These are phyloP conservation scores for Protomyctophum bolini DNA, from an alignment of 2,113 vertebrate genomes.

Conservation along the genomic window DNA sequence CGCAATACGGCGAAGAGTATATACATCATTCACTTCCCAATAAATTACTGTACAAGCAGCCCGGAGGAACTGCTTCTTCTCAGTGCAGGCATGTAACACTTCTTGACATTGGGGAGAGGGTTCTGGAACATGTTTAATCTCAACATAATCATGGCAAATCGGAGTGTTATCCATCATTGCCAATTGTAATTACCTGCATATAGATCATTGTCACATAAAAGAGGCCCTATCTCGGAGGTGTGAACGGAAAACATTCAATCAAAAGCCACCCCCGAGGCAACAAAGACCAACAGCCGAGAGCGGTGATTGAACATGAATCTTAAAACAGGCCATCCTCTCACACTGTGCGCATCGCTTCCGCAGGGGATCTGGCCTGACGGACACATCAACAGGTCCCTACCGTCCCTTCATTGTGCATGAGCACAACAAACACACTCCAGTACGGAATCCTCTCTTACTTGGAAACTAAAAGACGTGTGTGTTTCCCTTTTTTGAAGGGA, in stretches of 20 bases:
- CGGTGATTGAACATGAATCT: slow-evolving; percentile 50
- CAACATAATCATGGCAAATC: slow-evolving; percentile 59
- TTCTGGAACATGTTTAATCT: slow-evolving; percentile 70
- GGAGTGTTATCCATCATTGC: slow-evolving; percentile 65
- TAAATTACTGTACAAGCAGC: slow-evolving; percentile 20
- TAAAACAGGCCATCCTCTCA: slow-evolving; percentile 5
- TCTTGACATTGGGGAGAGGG: slow-evolving; percentile 51
- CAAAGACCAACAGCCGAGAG: slow-evolving; percentile 28
- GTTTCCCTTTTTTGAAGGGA: neutral
- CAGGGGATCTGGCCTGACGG: slow-evolving; percentile 18
- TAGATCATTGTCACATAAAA: slow-evolving; percentile 71
- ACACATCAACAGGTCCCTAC: slow-evolving; percentile 33
- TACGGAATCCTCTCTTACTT: too few relatives aligned
- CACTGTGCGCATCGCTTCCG: slow-evolving; percentile 27
- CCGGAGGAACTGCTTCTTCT: slow-evolving; percentile 11
- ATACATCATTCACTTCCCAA: slow-evolving; percentile 2
- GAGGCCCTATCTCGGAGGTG: slow-evolving; percentile 48
- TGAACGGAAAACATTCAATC: slow-evolving; percentile 65
- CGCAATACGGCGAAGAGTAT: neutral
- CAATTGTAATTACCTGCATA: slow-evolving; percentile 69
- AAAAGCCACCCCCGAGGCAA: slow-evolving; percentile 45
- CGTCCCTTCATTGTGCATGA: neutral
- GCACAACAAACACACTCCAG: neutral
- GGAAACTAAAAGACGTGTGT: too few relatives aligned
- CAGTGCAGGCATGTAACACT: slow-evolving; percentile 48